A percentile compares a stretch with the other conserved stretches of the same genome.
Conservation (phyloP, 2,888 invertebrate species). For the Priocnemis perturbator region DNA sequence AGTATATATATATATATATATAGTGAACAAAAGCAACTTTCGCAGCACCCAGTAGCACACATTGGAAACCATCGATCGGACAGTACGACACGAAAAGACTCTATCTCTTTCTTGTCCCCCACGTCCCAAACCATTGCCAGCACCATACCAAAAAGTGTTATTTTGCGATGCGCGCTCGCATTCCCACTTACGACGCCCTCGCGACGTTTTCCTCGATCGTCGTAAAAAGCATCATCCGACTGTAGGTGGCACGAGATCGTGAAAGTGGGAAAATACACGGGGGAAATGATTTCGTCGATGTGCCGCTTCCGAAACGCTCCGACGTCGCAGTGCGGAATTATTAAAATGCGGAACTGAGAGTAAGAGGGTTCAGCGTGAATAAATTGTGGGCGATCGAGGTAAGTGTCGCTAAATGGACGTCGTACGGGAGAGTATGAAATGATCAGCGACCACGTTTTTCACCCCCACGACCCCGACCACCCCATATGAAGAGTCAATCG, state of each 20-base stretch:
- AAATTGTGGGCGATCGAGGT: not conserved
- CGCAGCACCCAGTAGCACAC: conserved; percentile 56
- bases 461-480: not conserved
- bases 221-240: conserved; percentile 21
- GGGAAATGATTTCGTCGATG: too few relatives aligned
- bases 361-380: not conserved
- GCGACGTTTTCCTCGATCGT: conserved; percentile 18
- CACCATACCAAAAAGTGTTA: not conserved
- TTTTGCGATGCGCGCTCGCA: conserved; percentile 1
- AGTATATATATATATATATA: not conserved
- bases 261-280: not conserved
- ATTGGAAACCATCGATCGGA: conserved; percentile 44
- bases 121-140: not conserved
- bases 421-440: conserved; percentile 14
- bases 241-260: not conserved
- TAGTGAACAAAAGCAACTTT: conserved; percentile 29
- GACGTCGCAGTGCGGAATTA: too few relatives aligned
- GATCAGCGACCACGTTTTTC: conserved; percentile 3
- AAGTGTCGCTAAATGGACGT: conserved; percentile 15
- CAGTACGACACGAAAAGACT: conserved; percentile 48
- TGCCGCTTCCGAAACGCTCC: too few relatives aligned
- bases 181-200: conserved; percentile 8
- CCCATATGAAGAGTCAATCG: conserved; percentile 14
- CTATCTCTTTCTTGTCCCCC: conserved; percentile 6
- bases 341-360: too few relatives aligned